These are phyloP conservation scores for Oryzias curvinotus DNA, from an alignment of 2,113 vertebrate genomes.

Conservation along the genomic window DNA sequence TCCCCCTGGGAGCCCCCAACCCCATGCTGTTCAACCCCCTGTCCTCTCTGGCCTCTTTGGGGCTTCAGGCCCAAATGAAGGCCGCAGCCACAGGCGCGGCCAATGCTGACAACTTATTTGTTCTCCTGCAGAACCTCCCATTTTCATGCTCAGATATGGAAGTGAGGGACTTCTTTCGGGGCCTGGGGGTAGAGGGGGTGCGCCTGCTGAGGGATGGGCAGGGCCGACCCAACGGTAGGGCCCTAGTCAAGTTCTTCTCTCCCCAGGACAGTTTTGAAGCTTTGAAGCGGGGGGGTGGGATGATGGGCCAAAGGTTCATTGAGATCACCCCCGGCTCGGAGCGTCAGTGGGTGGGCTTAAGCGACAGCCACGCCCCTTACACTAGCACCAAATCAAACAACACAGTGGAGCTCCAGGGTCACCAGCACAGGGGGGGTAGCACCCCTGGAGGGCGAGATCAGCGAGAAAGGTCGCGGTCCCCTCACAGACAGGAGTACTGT, in stretches of 20 bases:
- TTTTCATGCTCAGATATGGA: constrained; percentile 90
- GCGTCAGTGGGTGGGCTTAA: constrained; percentile 88
- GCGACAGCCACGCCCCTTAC: constrained; percentile 74
- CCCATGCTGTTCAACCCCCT: constrained; percentile 92
- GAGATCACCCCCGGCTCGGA: constrained; percentile 93
- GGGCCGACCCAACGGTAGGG: constrained; percentile 90
- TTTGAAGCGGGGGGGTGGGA: constrained; percentile 89
- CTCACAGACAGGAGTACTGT: constrained; percentile 92
- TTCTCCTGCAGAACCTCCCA: constrained; percentile 92
- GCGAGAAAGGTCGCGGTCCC: constrained; percentile 91
- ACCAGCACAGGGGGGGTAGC: constrained; percentile 65
- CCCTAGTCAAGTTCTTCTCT: constrained; percentile 92
- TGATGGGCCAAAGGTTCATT: constrained; percentile 95
- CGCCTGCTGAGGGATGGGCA: constrained; percentile 89
- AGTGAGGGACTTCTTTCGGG: constrained; percentile 93
- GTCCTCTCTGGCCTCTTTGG: constrained; percentile 87
- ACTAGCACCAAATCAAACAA: constrained; percentile 71
- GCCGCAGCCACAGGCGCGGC: constrained; percentile 70
- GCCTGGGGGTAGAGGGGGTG: constrained; percentile 88
- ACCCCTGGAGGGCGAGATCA: constrained; percentile 75
- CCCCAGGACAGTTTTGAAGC: constrained; percentile 97
- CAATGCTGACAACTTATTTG: constrained; percentile 89
- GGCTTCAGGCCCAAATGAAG: constrained; percentile 90
- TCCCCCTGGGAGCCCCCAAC: constrained; percentile 86
- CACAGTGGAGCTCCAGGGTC: constrained; percentile 57